Conservation (phyloP, 92 coral and sea anemone genomes). For the Actinostola sp. region DNA sequence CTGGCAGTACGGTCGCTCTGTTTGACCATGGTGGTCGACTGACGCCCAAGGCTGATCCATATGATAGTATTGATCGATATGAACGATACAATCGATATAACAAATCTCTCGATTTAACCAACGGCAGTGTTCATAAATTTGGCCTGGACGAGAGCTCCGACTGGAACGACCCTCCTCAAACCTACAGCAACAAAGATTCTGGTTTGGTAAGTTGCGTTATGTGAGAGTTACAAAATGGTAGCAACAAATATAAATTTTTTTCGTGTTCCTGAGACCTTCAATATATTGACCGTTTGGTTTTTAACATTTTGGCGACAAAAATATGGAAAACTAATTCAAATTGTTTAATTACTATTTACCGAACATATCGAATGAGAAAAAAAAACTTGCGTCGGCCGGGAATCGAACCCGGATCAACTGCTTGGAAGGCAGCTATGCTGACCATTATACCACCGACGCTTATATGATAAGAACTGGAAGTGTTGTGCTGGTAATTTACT, state of each 20-base stretch:
- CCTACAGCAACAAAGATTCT: conserved; percentile 71
- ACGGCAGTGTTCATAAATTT: conserved; percentile 65
- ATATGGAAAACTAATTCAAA: too few species aligned
- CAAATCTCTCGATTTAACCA: conserved; percentile 27
- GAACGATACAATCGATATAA: conserved; percentile 56
- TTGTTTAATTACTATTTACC: too few species aligned
- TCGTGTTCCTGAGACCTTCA: background rate
- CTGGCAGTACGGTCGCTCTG: conserved; percentile 74
- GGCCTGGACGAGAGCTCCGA: conserved; percentile 69
- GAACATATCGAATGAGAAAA: too few species aligned
- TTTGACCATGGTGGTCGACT: conserved; percentile 73
- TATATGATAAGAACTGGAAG: too few species aligned
- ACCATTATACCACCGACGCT: conserved; percentile 99
- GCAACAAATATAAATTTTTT: background rate
- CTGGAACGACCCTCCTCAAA: conserved; percentile 72
- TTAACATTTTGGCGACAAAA: too few species aligned
- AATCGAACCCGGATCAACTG: conserved; percentile 99
- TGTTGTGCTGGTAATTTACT: too few species aligned
- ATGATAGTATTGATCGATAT: conserved; percentile 39
- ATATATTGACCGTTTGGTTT: too few species aligned
- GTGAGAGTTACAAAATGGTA: background rate
- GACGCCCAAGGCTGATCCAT: conserved; percentile 42
- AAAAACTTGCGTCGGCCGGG: conserved; percentile 59
- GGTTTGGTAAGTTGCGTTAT: conserved; percentile 63
- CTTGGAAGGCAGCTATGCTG: conserved; percentile 99